Percentiles rank a stretch among this genome's conserved stretches.
Evolutionary conservation across 2,888 invertebrate genomes (phyloP).

Genomic region (Agapostemon virescens): DNA sequence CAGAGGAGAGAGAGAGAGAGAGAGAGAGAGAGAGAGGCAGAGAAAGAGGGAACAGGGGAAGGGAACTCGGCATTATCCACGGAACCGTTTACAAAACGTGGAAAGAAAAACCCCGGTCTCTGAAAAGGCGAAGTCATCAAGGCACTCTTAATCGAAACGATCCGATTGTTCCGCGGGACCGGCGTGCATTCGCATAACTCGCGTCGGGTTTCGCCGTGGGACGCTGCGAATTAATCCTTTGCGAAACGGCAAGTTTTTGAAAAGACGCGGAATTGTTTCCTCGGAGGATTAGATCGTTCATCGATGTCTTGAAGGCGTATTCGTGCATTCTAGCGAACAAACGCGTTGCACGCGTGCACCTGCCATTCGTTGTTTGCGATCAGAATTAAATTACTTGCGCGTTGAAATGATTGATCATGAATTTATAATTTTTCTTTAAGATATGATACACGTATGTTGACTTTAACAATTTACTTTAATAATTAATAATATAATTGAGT

Average conservation of each 20-base stretch:
- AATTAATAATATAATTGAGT: too few relatives aligned
- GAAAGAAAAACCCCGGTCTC: background rate
- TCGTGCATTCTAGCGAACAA: background rate
- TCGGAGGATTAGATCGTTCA: background rate
- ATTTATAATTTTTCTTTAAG: too few relatives aligned
- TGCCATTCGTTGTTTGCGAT: background rate
- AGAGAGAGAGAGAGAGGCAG: background rate
- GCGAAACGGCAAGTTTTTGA: background rate
- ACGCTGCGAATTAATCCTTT: conserved; percentile 7
- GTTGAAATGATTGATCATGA: too few relatives aligned
- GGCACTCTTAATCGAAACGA: conserved; percentile 34
- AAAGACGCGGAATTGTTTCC: too few relatives aligned
- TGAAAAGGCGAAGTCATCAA: background rate
- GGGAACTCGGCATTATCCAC: conserved; percentile 4
- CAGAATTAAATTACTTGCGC: background rate
- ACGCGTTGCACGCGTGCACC: too few relatives aligned
- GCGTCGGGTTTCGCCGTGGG: conserved; percentile 17
- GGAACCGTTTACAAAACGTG: conserved; percentile 7
- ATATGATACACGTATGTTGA: too few relatives aligned
- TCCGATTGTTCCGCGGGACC: conserved; percentile 1
- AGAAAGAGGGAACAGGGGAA: background rate
- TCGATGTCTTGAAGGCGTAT: background rate
- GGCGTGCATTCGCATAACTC: background rate
- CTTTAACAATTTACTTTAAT: too few relatives aligned
- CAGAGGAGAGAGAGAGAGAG: background rate